Base-by-base conservation (phyloP, 2,888 invertebrate species). In the Digitonthophagus gazella region DNA sequence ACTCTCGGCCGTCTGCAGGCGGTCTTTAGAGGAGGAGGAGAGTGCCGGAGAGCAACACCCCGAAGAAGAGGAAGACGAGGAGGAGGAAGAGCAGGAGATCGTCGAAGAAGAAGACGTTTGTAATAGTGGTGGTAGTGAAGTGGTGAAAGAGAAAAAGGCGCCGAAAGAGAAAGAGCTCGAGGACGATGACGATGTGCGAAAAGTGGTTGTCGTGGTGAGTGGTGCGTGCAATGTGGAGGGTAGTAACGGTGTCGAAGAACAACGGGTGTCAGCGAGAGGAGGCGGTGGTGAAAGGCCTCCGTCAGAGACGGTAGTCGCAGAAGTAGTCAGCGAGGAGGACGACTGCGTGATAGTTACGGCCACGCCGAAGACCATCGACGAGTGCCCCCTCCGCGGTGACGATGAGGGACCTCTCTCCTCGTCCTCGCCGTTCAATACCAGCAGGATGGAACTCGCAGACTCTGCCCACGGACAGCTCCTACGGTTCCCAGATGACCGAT, bases 341-440 rank as follows among this genome's bases (percentile, higher is more conserved):
- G 87, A 87, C 81, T 87, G 87, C 85, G 87, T 87, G 83, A 88
- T 87, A 84, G 87, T 87, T 86, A 74, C 75, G 83, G 80, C 84
- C 85, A 85, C 85, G 85, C 84, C 86, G 85, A 79, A 75, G 75
- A 78, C 72, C 77, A 78, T 77, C 74, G 79, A 76, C 77, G 80
- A 79, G 78, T 80, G 80, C 80, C 79, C 81, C 74, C 79, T 80
- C 77, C 79, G 80, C 78, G 82, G 81, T 80, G 83, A 82, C 81
- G 83, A 83, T 83, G 84, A 82, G 80, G 83, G 77, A 77, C 82
- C 81, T 73, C 78, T 80, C 81, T 79, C 76, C 75, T 78, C 78
- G 74, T 80, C 81, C 78, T 82, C 81, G 78, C 80, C 79, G 73
- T 76, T 77, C 76, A 78, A 78, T 81, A 19, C 19, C 61, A 61